Percentiles rank a stretch among this genome's conserved stretches.
These are phyloP conservation scores for Phyllotreta striolata DNA, from an alignment of 2,888 invertebrate genomes.

Conservation along the genomic window DNA sequence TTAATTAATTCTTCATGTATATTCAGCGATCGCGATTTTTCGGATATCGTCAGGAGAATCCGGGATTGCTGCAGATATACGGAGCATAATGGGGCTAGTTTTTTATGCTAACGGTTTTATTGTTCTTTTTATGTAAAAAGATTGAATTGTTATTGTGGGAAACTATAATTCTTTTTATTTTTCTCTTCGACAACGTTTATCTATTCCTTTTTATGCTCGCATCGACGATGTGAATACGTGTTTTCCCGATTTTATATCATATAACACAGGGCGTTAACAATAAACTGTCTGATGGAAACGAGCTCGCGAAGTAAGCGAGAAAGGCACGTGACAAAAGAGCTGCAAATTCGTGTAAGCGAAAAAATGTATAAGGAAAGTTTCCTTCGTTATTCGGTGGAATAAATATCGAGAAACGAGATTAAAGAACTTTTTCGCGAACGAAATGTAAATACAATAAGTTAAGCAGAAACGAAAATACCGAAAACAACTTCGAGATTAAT, in stretches of 20 bases:
- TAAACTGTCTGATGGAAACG: too few species aligned
- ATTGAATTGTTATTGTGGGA: slow-evolving; percentile 38
- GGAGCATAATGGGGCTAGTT: slow-evolving; percentile 33
- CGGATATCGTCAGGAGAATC: slow-evolving; percentile 29
- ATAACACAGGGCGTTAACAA: too few species aligned
- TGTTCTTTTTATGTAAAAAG: slow-evolving; percentile 37
- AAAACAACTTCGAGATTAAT: slow-evolving; percentile 43
- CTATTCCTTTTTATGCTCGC: slow-evolving; percentile 30
- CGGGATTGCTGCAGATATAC: slow-evolving; percentile 24
- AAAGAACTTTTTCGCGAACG: slow-evolving; percentile 38
- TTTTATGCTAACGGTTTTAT: slow-evolving; percentile 39
- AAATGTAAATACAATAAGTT: slow-evolving; percentile 45
- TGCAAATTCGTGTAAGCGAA: too few species aligned
- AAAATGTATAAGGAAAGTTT: too few species aligned
- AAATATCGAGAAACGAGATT: slow-evolving; percentile 41
- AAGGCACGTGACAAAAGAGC: too few species aligned
- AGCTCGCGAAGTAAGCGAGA: too few species aligned
- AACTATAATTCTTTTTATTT: slow-evolving; percentile 37
- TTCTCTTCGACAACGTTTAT: slow-evolving; percentile 33
- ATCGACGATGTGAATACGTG: slow-evolving; percentile 16
- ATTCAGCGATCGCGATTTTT: slow-evolving; percentile 37
- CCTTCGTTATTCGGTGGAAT: slow-evolving; percentile 42
- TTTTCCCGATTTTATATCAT: neutral
- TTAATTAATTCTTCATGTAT: slow-evolving; percentile 45
- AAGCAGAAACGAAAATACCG: slow-evolving; percentile 37